Percentiles rank a stretch among this genome's conserved stretches.
Conservation (phyloP, 2,113 vertebrate species). For the Ptilonorhynchus violaceus region DNA sequence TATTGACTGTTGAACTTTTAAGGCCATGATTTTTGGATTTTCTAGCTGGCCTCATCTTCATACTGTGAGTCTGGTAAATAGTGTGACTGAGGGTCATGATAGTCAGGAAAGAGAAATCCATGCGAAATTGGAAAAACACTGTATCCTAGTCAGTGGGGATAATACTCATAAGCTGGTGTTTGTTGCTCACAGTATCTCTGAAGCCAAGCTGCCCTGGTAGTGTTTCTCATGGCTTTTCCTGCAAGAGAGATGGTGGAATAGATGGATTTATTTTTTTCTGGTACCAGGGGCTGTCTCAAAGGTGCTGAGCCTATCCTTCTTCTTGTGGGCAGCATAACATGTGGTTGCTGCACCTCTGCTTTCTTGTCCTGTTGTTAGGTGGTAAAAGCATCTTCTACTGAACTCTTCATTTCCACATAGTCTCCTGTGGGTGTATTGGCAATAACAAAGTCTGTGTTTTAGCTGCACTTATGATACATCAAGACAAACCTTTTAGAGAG, state of each 20-base stretch:
- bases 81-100: not conserved
- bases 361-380: not conserved
- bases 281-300: not conserved
- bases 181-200: not conserved
- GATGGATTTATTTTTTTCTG: not conserved
- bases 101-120: not conserved
- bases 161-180: not conserved
- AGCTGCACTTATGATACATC: conserved; percentile 26
- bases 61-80: not conserved
- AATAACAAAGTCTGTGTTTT: conserved; percentile 49
- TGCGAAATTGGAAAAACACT: not conserved
- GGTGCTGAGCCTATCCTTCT: conserved; percentile 1
- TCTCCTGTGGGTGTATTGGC: conserved; percentile 9
- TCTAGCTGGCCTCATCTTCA: not conserved
- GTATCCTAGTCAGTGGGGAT: not conserved
- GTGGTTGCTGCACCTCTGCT: not conserved
- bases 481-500: not conserved
- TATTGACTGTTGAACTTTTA: not conserved
- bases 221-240: not conserved
- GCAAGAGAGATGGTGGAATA: not conserved
- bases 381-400: not conserved
- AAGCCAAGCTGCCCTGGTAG: not conserved
- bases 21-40: not conserved
- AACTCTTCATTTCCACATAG: not conserved
- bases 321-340: not conserved